These are phyloP conservation scores for Candidula unifasciata DNA, from an alignment of 2,888 invertebrate species.

Conservation along the genomic window DNA sequence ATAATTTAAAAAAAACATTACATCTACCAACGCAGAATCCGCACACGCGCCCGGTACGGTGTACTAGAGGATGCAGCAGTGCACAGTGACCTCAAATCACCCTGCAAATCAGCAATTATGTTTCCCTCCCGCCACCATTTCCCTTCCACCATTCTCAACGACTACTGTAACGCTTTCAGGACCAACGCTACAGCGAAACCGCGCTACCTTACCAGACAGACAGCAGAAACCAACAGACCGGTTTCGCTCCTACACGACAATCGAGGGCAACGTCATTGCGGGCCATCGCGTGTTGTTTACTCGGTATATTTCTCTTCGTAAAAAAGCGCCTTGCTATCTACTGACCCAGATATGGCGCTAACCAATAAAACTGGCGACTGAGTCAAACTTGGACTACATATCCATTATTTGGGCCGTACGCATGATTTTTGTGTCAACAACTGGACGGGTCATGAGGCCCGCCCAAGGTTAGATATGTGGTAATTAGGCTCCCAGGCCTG, in stretches of 20 bases:
- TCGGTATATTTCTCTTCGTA: neutral
- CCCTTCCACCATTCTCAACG: neutral
- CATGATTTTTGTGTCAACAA: neutral
- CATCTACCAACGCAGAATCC: too few relatives aligned
- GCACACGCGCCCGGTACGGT: neutral
- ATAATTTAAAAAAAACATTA: too few relatives aligned
- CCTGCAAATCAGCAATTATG: neutral
- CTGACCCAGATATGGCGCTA: conserved; percentile 10
- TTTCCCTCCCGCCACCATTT: neutral
- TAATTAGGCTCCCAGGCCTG: too few relatives aligned
- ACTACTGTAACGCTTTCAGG: neutral
- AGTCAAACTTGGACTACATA: neutral
- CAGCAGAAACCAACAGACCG: neutral
- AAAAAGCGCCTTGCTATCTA: neutral
- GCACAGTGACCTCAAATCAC: neutral
- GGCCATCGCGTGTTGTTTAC: conserved; percentile 18
- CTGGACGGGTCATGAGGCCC: neutral
- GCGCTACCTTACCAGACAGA: neutral
- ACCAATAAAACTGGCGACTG: neutral
- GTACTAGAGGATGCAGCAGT: neutral
- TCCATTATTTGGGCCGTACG: neutral
- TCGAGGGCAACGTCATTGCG: neutral
- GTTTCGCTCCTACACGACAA: neutral
- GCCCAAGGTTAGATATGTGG: neutral
- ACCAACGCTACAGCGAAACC: neutral